Base-by-base conservation (phyloP, 2,113 vertebrate genomes). In the Actenoides hombroni region DNA sequence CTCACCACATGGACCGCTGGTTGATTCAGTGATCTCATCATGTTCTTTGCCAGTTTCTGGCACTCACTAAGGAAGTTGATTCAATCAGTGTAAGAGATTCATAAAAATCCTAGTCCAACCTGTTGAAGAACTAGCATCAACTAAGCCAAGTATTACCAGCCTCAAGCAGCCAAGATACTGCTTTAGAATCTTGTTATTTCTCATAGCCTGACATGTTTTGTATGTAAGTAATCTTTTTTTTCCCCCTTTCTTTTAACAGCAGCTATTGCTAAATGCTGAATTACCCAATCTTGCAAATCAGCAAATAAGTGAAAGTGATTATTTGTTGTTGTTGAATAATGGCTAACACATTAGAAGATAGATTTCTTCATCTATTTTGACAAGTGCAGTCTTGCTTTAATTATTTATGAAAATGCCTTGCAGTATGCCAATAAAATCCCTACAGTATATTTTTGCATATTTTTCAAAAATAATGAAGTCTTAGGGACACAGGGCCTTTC, bases 401-500 rank as follows among this genome's bases (percentile, higher is more conserved):
- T 92, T 86, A 88, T 80, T 65, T 67, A 83, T 39, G 56, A 86
- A 70, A 80, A 88, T 33, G 16, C 18, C 95, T 81, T 93, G 35
- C 51, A 83, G 60, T 42, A 67, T 71, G 70, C n/a, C 84, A 89
- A 6, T 85, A 48, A 73, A 88, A 77, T n/a, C 54, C 19, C 25
- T 49, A 74, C 54, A 77, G 68, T 77, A 39, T 46, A 63, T 49
- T 81, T 94, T 83, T 7, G 35, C 42, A 19, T 78, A 67, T 88
- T 95, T 93, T 95, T 88, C 3, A 83, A 93, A 90, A 88, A 54
- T 26, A 90, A 94, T 42, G 31, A 86, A 74, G 39, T 92, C 82
- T 77, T 56, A 74, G 42, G 85, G 49, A 86, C 59, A 73, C 0
- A 2, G 51, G 24, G 73, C 31, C 51, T 74, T 85, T 88, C 71